Base-by-base conservation (phyloP, 2,888 invertebrate species). In the Nephrocerus scutellatus region DNA sequence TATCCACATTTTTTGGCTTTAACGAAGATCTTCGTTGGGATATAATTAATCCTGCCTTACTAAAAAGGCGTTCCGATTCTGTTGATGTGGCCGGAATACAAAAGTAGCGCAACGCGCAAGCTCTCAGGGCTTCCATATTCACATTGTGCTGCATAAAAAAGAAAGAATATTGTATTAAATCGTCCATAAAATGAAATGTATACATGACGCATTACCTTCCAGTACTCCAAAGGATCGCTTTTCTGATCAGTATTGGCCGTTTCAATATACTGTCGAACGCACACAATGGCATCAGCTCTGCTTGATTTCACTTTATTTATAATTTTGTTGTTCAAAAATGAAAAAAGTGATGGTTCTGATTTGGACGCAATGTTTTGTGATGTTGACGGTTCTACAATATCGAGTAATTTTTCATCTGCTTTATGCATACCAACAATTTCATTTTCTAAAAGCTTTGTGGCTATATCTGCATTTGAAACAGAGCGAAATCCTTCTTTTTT, bases 401-500 rank as follows among this genome's bases (percentile, higher is more conserved):
- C 13, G n/a, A n/a, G n/a, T 28, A 13, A 12, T 12, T 7, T 28
- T n/a, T 9, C 7, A 7, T 6, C 9, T n/a, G 28, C 28, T 28
- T 8, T 28, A 8, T 7, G 7, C 13, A 28, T 8, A n/a, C 6
- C 10, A 28, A 13, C 13, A 7, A 31, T 31, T 31, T 31, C 31
- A 12, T 16, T n/a, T 19, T 31, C 31, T 19, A 31, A 19, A 31
- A 20, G n/a, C 12, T 12, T 16, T 31, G 18, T 10, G 7, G 31
- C 31, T 19, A 19, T 10, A 20, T 31, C 31, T 18, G 31, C 31
- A n/a, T 31, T 31, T 9, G 15, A 12, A 8, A 19, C 10, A 19
- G 31, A 19, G 2, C 31, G 20, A 31, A 31, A 31, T 6, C 31
- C 19, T 19, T 31, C 31, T 20, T 31, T 31, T 31, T 31, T 31